Evolutionary conservation across 2,888 invertebrate genomes (phyloP).

Genomic region (Rhagophthalmus giganteus): DNA sequence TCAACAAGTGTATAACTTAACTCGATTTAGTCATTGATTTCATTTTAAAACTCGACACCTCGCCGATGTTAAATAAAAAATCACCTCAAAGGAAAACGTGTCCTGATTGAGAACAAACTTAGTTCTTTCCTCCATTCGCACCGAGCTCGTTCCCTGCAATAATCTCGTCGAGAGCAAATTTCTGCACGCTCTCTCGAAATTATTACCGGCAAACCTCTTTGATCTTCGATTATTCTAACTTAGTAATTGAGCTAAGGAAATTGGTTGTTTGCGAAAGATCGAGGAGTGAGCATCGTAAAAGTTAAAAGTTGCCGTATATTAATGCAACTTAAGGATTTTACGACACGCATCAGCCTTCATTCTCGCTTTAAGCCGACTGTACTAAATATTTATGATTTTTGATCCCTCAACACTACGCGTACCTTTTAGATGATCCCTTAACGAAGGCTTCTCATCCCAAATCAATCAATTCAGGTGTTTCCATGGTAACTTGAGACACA

Average conservation of each 20-base stretch:
- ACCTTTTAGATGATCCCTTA: conserved; percentile 33
- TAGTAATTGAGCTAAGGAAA: conserved; percentile 24
- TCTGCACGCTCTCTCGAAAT: conserved; percentile 6
- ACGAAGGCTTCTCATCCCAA: conserved; percentile 32
- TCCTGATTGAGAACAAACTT: conserved; percentile 38
- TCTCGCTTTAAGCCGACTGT: too few species aligned
- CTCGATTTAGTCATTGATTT: conserved; percentile 44
- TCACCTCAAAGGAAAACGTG: conserved; percentile 47
- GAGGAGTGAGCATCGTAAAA: neutral
- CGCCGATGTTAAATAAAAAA: conserved; percentile 46
- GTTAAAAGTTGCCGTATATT: neutral
- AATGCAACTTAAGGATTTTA: neutral
- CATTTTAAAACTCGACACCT: conserved; percentile 45
- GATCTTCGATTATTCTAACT: conserved; percentile 30
- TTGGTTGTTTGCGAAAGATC: conserved; percentile 18
- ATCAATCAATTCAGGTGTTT: conserved; percentile 33
- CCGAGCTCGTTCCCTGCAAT: conserved; percentile 5
- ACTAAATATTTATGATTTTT: conserved; percentile 32
- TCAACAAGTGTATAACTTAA: conserved; percentile 40
- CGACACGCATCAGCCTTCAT: neutral
- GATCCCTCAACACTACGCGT: conserved; percentile 29
- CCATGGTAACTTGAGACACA: conserved; percentile 34
- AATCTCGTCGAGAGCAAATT: conserved; percentile 1
- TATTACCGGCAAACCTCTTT: conserved; percentile 11
- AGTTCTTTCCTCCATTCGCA: conserved; percentile 13